Percentiles rank a stretch among this genome's conserved stretches.
phyloP scores from a whole-genome alignment of 64 coral and sea anemone species.

The Acropora tenuis region DNA sequence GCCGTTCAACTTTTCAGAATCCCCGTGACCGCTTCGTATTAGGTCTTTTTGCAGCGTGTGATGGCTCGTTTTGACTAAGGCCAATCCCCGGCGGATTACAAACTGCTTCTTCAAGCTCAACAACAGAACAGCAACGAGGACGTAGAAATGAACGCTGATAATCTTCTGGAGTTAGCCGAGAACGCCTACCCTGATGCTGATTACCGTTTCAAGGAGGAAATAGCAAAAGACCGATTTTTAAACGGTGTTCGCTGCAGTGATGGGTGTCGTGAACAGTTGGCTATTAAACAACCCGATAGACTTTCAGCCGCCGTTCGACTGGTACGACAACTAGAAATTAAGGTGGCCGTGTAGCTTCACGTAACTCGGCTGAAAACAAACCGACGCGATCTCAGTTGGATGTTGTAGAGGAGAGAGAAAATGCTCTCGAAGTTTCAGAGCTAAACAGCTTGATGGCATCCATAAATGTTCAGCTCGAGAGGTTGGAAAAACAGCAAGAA shows the following conservation, averaged over 20 bases:
- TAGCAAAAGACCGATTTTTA: slow-evolving; percentile 26
- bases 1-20: slow-evolving; percentile 59
- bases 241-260: slow-evolving; percentile 39
- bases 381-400: background rate
- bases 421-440: slow-evolving; percentile 1
- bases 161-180: slow-evolving; percentile 45
- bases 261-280: slow-evolving; percentile 32
- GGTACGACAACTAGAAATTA: slow-evolving; percentile 43
- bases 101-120: slow-evolving; percentile 4
- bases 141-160: slow-evolving; percentile 39
- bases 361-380: background rate
- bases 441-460: background rate
- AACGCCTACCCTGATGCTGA: slow-evolving; percentile 57
- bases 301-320: slow-evolving; percentile 50
- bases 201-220: slow-evolving; percentile 27
- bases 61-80: slow-evolving; percentile 47
- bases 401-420: background rate
- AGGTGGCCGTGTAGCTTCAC: background rate
- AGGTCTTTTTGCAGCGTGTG: slow-evolving; percentile 23
- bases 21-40: slow-evolving; percentile 13
- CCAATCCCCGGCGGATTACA: slow-evolving; percentile 39
- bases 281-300: slow-evolving; percentile 19
- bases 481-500: slow-evolving; percentile 7
- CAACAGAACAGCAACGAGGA: slow-evolving; percentile 31
- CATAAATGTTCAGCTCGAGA: background rate